Evolutionary conservation across 2,888 invertebrate species (phyloP).

Genomic region (Adineta ricciae): DNA sequence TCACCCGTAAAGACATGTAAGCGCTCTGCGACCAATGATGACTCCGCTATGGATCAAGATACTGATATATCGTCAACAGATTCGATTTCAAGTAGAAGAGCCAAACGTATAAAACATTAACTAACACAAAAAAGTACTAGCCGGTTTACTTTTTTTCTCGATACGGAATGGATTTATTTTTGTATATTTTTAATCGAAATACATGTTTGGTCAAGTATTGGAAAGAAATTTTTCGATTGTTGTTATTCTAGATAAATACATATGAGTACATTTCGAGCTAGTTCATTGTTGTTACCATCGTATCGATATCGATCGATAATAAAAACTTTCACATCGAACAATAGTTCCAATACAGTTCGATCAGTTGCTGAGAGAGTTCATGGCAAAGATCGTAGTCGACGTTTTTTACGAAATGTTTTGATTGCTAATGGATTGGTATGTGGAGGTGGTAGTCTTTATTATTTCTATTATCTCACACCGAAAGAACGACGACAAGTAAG

Average conservation of each 20-base stretch:
- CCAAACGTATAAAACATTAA: not conserved
- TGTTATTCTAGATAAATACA: not conserved
- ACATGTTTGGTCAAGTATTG: not conserved
- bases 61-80: not conserved
- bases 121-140: too few relatives aligned
- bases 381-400: not conserved
- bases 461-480: not conserved
- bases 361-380: not conserved
- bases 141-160: too few relatives aligned
- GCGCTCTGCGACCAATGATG: not conserved
- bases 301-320: not conserved
- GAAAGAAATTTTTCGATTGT: not conserved
- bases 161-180: not conserved
- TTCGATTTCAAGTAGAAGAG: not conserved
- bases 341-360: not conserved
- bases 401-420: not conserved
- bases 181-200: not conserved
- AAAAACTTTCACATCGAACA: not conserved
- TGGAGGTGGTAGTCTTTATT: constrained; percentile 17
- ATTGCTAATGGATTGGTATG: not conserved
- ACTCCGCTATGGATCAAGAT: not conserved
- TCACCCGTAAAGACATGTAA: not conserved
- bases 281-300: not conserved
- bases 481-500: constrained; percentile 25
- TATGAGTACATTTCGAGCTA: not conserved